Evolutionary conservation across 2,797 vertebrate species (phyloP), one percentile per base, ranked within the genome.

Genomic region (Liasis olivaceus): DNA sequence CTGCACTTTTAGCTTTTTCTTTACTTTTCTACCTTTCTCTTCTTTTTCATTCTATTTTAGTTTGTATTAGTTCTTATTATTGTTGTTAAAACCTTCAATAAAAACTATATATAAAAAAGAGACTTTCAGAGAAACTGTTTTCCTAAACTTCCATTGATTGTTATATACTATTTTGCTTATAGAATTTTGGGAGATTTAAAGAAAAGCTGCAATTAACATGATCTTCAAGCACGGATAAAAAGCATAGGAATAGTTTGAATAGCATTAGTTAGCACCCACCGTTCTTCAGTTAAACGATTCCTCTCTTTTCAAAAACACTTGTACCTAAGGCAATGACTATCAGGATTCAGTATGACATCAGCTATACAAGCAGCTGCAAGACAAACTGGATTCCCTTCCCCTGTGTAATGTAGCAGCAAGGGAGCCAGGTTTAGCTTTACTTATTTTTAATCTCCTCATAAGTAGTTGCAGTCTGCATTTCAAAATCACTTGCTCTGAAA

Each of bases 321-420:
- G 85, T 60, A 91, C 87, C 89, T 95, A 93, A 95, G 92, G 84
- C 63, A 94, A 92, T 26, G 12, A 92, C 85, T 92, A 77, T 88
- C 72, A 91, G 26, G 66, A 86, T 94, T 7, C 51, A 54, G 51
- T 54, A 92, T 94, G 94, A 91, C 84, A 94, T 95, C 90, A 94
- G 91, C 94, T 92, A 84, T 88, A 87, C 94, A 91, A 91, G 93
- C 94, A 96, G 95, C 42, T 94, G 93, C 91, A 89, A 93, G 64
- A 94, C 69, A 90, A 94, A 90, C 63, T 96, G 93, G 89, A 92
- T 92, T 95, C 93, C 92, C 60, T 91, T 94, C 62, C 88, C 77
- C 89, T 5, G 60, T 63, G 66, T 94, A 95, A 90, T 0, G 84
- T 26, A 94, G 81, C 54, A 95, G 69, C 31, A 96, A 2, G 26